Conservation (phyloP, 1,140 invertebrate genomes). For the Wiebesia pumilae region DNA sequence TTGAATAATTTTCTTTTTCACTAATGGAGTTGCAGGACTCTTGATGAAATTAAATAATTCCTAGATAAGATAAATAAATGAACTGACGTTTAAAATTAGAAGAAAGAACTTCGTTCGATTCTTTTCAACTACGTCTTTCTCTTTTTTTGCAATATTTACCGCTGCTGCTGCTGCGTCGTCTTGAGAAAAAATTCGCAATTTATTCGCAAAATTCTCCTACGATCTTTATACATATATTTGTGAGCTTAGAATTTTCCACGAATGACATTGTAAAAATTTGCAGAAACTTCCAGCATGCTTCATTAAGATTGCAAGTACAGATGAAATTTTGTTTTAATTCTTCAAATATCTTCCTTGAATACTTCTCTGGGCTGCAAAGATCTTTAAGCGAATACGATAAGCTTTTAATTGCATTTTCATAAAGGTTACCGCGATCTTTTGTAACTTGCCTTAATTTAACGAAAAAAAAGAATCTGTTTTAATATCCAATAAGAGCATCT, state of each 20-base stretch:
- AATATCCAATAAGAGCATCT: slow-evolving; percentile 12
- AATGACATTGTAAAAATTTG: neutral
- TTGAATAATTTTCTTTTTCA: neutral
- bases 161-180: too few species aligned
- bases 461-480: neutral
- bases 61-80: too few species aligned
- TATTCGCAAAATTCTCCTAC: neutral
- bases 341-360: neutral
- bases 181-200: too few species aligned
- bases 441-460: slow-evolving; percentile 6
- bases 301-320: neutral
- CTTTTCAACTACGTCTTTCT: too few species aligned
- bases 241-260: neutral
- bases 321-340: neutral
- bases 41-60: too few species aligned
- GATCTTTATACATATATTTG: neutral
- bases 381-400: neutral
- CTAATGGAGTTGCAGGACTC: too few species aligned
- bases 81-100: too few species aligned
- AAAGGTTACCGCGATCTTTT: neutral
- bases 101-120: too few species aligned
- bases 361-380: neutral
- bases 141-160: too few species aligned
- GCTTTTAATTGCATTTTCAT: neutral
- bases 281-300: neutral